Base-by-base conservation (phyloP, 2,888 invertebrate genomes). In the Monopis laevigella region DNA sequence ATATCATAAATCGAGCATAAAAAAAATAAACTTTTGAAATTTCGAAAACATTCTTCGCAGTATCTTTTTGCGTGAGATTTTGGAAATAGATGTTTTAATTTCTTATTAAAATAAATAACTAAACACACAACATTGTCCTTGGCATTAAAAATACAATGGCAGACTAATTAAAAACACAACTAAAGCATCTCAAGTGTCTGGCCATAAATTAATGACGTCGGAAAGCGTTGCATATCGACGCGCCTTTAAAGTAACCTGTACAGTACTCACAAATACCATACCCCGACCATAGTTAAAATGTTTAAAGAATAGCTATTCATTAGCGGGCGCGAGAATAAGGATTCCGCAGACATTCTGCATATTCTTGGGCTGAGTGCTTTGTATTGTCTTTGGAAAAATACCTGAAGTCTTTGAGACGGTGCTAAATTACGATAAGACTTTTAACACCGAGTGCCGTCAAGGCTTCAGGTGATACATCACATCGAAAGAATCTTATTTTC, bases 231-330 rank as follows among this genome's bases (percentile, higher is more conserved):
- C 69, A 70, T 74, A 75, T 74, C 73, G 73, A 62, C 54, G 65
- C 67, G 67, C 75, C 75, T 77, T 78, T 75, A 74, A 73, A 75
- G 74, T 74, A 70, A 77, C 74, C 73, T 75, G 75, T 72, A 74
- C 78, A 74, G 75, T 72, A 74, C 78, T 73, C 62, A 69, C 62
- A 58, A 62, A 80, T 77, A 72, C 80, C 80, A 77, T 77, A 73
- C 80, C 75, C 59, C 59, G 59, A 53, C 71, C 80, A 80, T 80
- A 78, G 80, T 77, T 80, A 77, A 80, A 78, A 80, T 80, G 70
- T 74, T 69, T 67, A 63, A 68, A 75, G 78, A 75, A 80, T 80
- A 77, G 74, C 74, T 80, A 78, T 80, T 80, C 80, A 80, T 78
- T 80, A 80, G 77, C 62, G 69, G 75, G 78, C 67, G 80, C 77